Conservation (phyloP, 2,113 vertebrate species). For the Psophia crepitans region DNA sequence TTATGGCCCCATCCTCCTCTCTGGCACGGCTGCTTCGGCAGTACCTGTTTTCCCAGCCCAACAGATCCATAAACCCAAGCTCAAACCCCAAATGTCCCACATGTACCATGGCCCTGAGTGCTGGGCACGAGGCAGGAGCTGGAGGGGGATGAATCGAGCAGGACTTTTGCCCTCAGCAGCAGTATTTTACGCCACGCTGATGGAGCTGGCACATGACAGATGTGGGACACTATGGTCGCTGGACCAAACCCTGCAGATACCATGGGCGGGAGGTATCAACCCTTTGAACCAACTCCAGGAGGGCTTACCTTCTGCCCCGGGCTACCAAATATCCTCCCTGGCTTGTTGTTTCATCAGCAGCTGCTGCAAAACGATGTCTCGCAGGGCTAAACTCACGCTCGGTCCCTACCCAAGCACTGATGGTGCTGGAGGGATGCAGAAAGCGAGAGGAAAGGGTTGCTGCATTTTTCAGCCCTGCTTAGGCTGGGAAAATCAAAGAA, state of each 20-base stretch:
- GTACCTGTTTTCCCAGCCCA: background rate
- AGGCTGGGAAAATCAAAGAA: background rate
- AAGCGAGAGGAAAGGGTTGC: background rate
- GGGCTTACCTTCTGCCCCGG: background rate
- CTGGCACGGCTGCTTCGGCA: background rate
- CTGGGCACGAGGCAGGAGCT: background rate
- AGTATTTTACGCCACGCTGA: background rate
- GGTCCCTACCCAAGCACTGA: background rate
- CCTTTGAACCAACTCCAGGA: background rate
- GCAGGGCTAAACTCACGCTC: rapidly evolving
- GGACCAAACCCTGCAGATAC: background rate
- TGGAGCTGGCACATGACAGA: background rate
- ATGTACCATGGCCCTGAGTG: background rate
- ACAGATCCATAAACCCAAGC: background rate
- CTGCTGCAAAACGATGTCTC: background rate
- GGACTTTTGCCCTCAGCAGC: background rate
- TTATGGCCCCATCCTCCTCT: background rate
- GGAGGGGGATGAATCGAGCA: background rate
- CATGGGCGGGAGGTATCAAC: background rate
- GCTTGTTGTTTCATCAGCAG: background rate
- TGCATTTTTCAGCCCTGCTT: background rate
- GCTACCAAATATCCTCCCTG: background rate
- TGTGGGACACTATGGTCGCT: rapidly evolving
- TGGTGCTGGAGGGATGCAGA: background rate
- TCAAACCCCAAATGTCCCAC: background rate